Evolutionary conservation across 2,888 invertebrate genomes (phyloP), one percentile per base, ranked within the genome.

Genomic region (Hemicrepidius hirtus): DNA sequence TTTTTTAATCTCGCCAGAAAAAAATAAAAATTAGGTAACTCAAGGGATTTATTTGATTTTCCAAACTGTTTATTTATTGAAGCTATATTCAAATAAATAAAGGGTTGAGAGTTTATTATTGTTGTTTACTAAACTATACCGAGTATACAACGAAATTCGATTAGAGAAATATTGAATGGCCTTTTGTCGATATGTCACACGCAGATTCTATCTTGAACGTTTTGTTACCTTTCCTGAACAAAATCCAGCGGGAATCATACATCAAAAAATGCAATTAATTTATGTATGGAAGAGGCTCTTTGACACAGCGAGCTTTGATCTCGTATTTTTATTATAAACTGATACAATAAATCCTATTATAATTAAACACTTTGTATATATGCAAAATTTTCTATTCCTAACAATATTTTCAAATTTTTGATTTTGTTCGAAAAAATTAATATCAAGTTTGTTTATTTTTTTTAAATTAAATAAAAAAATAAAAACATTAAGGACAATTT

Each of bases 221-320:
- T 50, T 24, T 24, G 50, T 12, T 50, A 50, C 50, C 50, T 50
- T 50, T 50, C n/a, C 24, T 24, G n/a, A 10, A n/a, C 3, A 20
- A 24, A 50, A 3, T 12, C 24, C 20, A 4, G 16, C 3, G 50
- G 24, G 24, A 12, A 50, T 24, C 24, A 50, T 21, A n/a, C 10
- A 5, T 12, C 20, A 50, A 50, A 50, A n/a, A 24, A 24, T 50
- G 24, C 50, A 50, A 50, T 50, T 50, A 50, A 50, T 50, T 50
- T 50, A 50, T 50, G 24, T 10, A n/a, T 50, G 7, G 21, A 24
- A 24, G 2, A 24, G 9, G n/a, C 24, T 9, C n/a, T 24, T 24
- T 50, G 24, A 24, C 3, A 21, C 20, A 20, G 12, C n/a, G 5
- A 41, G 16, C 46, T 16, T 46, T 46, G 46, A 46, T 46, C 16